Conservation (phyloP, 1,140 invertebrate species). For the Drosophila sulfurigaster region DNA sequence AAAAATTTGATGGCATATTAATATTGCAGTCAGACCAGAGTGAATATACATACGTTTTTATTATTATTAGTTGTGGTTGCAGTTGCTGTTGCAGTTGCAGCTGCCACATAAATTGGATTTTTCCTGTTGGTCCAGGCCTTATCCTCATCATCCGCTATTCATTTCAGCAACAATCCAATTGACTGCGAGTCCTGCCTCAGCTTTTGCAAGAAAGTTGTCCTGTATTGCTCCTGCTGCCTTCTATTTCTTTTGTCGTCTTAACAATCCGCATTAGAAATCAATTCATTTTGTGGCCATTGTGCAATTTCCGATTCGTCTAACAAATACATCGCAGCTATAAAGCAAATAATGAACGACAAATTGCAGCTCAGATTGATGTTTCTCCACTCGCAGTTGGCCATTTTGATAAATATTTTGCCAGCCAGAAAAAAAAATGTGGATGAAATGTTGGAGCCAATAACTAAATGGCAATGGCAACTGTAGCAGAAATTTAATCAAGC, state of each 20-base stretch:
- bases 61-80: slow-evolving; percentile 13
- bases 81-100: slow-evolving; percentile 4
- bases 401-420: slow-evolving; percentile 20
- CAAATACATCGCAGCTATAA: slow-evolving; percentile 33
- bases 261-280: slow-evolving; percentile 75
- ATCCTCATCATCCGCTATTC: slow-evolving; percentile 15
- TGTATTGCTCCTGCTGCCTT: slow-evolving; percentile 3
- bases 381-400: background rate
- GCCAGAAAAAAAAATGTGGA: background rate
- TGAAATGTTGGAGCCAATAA: slow-evolving; percentile 12
- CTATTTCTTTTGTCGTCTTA: slow-evolving; percentile 6
- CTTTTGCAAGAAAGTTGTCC: background rate
- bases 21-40: slow-evolving; percentile 31
- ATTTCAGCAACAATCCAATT: slow-evolving; percentile 7
- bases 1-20: slow-evolving; percentile 64
- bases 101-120: slow-evolving; percentile 62
- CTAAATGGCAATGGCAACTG: slow-evolving; percentile 8
- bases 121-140: background rate
- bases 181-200: background rate
- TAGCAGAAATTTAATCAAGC: slow-evolving; percentile 31
- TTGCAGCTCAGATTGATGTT: slow-evolving; percentile 63
- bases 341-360: slow-evolving; percentile 64
- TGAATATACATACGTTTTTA: slow-evolving; percentile 16
- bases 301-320: slow-evolving; percentile 67
- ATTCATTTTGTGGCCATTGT: slow-evolving; percentile 78